Conservation (phyloP, 2,797 vertebrate species). For the Distichodus sexfasciatus region DNA sequence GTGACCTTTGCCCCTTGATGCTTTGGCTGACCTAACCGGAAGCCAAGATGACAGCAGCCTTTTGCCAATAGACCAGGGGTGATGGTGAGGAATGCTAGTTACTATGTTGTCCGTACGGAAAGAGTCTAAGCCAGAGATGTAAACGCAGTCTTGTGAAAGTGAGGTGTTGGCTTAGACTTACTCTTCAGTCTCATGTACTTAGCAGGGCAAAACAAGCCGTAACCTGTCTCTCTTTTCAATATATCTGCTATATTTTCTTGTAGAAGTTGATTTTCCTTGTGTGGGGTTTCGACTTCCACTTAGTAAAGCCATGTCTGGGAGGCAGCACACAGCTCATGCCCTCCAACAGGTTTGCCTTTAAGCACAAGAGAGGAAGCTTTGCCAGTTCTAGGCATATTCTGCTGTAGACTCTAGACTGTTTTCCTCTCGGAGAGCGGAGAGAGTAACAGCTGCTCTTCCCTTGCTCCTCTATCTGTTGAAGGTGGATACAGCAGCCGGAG, state of each 20-base stretch:
- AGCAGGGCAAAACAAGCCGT: constrained; percentile 1
- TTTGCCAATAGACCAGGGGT: constrained; percentile 99
- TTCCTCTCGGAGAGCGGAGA: not conserved
- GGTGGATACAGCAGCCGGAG: constrained; percentile 86
- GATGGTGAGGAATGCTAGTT: constrained; percentile 88
- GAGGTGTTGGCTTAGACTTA: constrained; percentile 25
- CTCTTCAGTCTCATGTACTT: constrained; percentile 19
- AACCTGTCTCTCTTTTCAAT: constrained; percentile 11
- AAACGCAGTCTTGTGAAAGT: constrained; percentile 23
- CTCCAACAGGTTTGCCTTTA: constrained; percentile 41
- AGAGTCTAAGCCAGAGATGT: constrained; percentile 37
- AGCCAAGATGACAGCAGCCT: constrained; percentile 99
- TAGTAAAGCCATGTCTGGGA: constrained; percentile 41
- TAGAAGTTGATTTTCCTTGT: constrained; percentile 1
- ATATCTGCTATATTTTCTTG: constrained; percentile 11
- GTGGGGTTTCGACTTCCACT: constrained; percentile 18
- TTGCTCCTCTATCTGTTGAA: constrained; percentile 53
- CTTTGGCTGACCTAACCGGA: constrained; percentile 99
- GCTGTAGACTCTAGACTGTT: constrained; percentile 2
- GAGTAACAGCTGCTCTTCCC: constrained; percentile 66
- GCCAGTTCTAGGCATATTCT: not conserved
- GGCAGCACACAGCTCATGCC: constrained; percentile 37
- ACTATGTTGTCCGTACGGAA: constrained; percentile 68
- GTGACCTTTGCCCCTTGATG: constrained; percentile 99
- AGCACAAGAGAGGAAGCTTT: constrained; percentile 24